These are phyloP conservation scores for Schizopygopsis malacanthus DNA, from an alignment of 2,797 vertebrate species.

Conservation along the genomic window DNA sequence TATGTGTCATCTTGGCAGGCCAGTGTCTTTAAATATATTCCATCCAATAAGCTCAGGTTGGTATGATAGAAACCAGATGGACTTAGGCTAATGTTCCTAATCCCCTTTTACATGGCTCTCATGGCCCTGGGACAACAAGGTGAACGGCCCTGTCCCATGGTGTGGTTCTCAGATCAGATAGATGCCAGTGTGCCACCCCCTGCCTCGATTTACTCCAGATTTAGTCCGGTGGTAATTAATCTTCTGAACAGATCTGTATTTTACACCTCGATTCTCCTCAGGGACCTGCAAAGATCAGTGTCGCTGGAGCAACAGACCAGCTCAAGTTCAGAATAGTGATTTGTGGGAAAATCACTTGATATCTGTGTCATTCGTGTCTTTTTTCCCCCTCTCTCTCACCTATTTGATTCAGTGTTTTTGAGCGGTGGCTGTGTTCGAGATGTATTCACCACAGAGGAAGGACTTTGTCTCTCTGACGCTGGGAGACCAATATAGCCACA, in stretches of 20 bases:
- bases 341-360: conserved; percentile 16
- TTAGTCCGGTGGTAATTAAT: conserved; percentile 30
- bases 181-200: neutral
- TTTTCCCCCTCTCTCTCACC: neutral
- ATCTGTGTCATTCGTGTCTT: neutral
- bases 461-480: conserved; percentile 93
- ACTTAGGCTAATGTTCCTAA: conserved; percentile 33
- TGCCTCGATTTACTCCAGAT: neutral
- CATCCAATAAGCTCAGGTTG: conserved; percentile 28
- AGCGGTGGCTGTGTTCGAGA: conserved; percentile 65
- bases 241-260: conserved; percentile 21
- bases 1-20: conserved; percentile 17
- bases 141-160: conserved; percentile 15
- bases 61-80: conserved; percentile 39
- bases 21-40: conserved; percentile 24
- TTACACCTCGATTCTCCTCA: conserved; percentile 24
- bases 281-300: conserved; percentile 19
- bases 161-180: conserved; percentile 31
- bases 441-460: conserved; percentile 85
- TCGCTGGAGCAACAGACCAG: conserved; percentile 24
- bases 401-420: conserved; percentile 64
- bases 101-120: conserved; percentile 24
- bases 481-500: conserved; percentile 72
- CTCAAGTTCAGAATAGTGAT: conserved; percentile 4
- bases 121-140: neutral